These are phyloP conservation scores for Myrmecophaga tridactyla DNA, from an alignment of 2,113 vertebrate genomes.

Conservation along the genomic window DNA sequence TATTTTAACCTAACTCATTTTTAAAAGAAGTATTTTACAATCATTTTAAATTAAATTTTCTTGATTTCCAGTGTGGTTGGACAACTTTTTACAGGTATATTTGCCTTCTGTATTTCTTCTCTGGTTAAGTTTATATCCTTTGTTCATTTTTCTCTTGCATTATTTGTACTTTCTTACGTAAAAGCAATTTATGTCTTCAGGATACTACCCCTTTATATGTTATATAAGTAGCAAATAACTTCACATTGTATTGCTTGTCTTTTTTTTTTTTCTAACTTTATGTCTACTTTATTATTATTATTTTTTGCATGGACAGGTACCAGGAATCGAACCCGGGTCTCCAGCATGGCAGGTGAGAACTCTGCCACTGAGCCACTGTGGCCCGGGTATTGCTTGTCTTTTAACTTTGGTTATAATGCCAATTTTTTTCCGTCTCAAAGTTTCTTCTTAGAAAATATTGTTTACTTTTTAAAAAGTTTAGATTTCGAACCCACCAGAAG, in stretches of 20 bases:
- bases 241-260: background rate
- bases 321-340: no score
- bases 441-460: background rate
- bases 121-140: background rate
- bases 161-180: background rate
- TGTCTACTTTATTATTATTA: no score
- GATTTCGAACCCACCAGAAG: background rate
- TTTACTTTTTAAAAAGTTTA: background rate
- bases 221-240: background rate
- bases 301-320: no score
- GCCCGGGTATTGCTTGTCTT: background rate
- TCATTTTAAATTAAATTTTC: background rate
- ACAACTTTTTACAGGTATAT: background rate
- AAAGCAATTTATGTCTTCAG: background rate
- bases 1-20: background rate
- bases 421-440: background rate
- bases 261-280: background rate
- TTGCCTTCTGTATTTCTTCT: background rate
- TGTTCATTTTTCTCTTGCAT: background rate
- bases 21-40: background rate
- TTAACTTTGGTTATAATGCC: background rate
- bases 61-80: background rate
- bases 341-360: no score
- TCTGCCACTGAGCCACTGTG: no score
- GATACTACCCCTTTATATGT: background rate